Conservation (phyloP, 2,113 vertebrate genomes). For the Anser cygnoides region DNA sequence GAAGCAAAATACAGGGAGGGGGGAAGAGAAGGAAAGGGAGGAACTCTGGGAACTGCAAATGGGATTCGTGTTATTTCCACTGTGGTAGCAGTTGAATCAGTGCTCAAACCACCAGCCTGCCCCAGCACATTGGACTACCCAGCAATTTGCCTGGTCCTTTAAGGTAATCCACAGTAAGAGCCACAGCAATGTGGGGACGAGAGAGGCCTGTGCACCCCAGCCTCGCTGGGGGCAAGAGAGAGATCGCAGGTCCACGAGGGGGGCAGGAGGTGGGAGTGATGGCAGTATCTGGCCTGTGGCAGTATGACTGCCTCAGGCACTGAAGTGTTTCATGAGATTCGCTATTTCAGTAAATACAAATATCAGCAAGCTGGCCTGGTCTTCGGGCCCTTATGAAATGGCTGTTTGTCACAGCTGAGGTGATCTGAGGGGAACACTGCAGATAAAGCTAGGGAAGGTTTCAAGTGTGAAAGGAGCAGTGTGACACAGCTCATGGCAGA, state of each 20-base stretch:
- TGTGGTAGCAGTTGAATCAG: background rate
- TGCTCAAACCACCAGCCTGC: slow-evolving; percentile 24
- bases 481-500: background rate
- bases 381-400: background rate
- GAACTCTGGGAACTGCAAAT: background rate
- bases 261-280: background rate
- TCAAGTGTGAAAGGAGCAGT: background rate
- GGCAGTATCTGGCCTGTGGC: background rate
- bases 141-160: background rate
- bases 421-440: background rate
- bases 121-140: background rate
- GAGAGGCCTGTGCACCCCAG: background rate
- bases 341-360: background rate
- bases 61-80: background rate
- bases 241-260: background rate
- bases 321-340: background rate
- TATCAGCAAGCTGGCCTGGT: background rate
- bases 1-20: slow-evolving; percentile 3
- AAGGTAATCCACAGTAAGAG: background rate
- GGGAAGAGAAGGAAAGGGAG: background rate
- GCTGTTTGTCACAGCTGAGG: background rate
- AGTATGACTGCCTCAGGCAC: background rate
- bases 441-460: background rate
- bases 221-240: background rate
- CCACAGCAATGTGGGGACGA: background rate